phyloP scores from a whole-genome alignment of 2,113 vertebrate species.

The Callipepla squamata region DNA sequence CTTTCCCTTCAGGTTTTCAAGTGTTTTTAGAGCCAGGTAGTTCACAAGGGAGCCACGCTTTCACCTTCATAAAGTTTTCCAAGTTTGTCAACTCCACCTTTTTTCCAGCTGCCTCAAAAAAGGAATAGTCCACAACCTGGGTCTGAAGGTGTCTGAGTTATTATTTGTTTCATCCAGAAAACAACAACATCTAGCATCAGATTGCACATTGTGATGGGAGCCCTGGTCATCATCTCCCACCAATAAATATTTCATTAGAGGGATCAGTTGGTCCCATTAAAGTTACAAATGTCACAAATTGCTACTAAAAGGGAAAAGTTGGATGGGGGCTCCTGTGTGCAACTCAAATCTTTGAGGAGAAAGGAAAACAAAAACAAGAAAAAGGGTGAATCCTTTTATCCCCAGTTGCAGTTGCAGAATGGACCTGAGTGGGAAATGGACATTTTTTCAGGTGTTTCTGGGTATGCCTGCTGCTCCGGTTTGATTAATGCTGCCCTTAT shows the following conservation, averaged over 20 bases:
- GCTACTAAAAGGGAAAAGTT: neutral
- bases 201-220: neutral
- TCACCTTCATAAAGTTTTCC: neutral
- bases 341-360: neutral
- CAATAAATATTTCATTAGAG: slow-evolving; percentile 8
- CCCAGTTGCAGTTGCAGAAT: neutral
- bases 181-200: neutral
- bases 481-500: neutral
- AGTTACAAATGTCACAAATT: neutral
- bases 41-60: neutral
- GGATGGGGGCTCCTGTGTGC: neutral
- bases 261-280: neutral
- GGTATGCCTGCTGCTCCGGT: neutral
- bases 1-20: neutral
- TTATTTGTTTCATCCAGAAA: neutral
- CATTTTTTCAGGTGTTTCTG: accelerated
- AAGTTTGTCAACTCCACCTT: neutral
- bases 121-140: accelerated
- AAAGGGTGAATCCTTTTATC: neutral
- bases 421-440: neutral
- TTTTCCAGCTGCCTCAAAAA: neutral
- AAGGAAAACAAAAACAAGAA: neutral
- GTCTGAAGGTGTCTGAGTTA: neutral
- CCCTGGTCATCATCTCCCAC: neutral
- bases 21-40: accelerated